A percentile compares a stretch with the other conserved stretches of the same genome.
Evolutionary conservation across 2,113 vertebrate species (phyloP).

Genomic region (Atlantisia rogersi): DNA sequence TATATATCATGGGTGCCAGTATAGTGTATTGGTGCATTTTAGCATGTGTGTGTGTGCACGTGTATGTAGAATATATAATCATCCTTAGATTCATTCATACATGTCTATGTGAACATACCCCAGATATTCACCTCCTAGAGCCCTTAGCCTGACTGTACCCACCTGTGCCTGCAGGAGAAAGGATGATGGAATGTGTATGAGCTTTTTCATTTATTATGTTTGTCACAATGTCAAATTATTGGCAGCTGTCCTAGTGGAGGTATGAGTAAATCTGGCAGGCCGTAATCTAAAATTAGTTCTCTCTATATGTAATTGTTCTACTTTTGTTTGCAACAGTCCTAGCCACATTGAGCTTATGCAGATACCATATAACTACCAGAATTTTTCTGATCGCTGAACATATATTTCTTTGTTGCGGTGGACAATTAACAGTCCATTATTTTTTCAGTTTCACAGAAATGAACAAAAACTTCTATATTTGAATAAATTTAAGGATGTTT

Average conservation of each 20-base stretch:
- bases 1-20: not conserved
- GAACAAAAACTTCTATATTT: not conserved
- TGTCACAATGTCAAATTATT: slow-evolving; percentile 30
- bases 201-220: not conserved
- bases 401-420: not conserved
- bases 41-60: fast-evolving
- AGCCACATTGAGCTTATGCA: not conserved
- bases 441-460: not conserved
- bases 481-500: not conserved
- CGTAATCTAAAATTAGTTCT: slow-evolving; percentile 28
- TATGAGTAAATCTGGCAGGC: slow-evolving; percentile 32
- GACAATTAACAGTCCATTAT: not conserved
- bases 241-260: slow-evolving; percentile 13
- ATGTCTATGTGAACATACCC: not conserved
- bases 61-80: not conserved
- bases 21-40: not conserved
- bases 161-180: not conserved
- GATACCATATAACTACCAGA: not conserved
- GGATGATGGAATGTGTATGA: not conserved
- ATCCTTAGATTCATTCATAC: not conserved
- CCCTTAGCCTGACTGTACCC: not conserved
- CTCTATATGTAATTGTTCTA: not conserved
- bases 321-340: not conserved
- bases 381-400: not conserved
- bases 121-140: not conserved